Base-by-base conservation (phyloP, 2,797 vertebrate genomes). In the Dryobates pubescens region DNA sequence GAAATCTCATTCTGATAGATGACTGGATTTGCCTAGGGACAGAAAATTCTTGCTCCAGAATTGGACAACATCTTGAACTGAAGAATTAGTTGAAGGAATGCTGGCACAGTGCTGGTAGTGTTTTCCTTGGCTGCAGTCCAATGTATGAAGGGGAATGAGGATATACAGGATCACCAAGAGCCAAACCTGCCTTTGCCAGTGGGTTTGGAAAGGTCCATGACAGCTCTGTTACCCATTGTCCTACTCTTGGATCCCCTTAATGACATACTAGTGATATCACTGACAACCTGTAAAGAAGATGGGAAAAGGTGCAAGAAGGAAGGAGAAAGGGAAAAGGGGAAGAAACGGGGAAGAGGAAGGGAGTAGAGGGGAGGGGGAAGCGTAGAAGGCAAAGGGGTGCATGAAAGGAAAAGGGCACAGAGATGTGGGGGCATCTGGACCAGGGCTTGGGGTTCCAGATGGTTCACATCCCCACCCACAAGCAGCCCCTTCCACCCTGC, bases 201-300 rank as follows among this genome's bases (percentile, higher is more conserved):
- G 1, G 22, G 2, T 61, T 86, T 47, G 18, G 47, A 54, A 85
- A 82, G 3, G 36, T 2, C 0, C 0, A 1, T 32, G 20, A 4
- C 27, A 34, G 7, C 16, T 36, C 34, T 57, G 1, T 3, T 5
- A 2, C 4, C 32, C 54, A 16, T 20, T 7, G 15, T 34, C 18
- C 10, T 80, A 41, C 74, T 61, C 22, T 36, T 56, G 32, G 38
- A 53, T 57, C 30, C 3, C 16, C 27, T 49, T 2, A 6, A 4
- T 16, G 19, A 29, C 43, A 61, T 61, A 29, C 15, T 19, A 16
- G 30, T 32, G 5, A 3, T 17, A 17, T 11, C 3, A 5, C 9
- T 23, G 54, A 6, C 7, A 53, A 26, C 11, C 6, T 49, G 17
- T 27, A 30, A 68, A 53, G 12, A 68, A 34, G 6, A 26, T 56